phyloP scores from a whole-genome alignment of 1,140 invertebrate genomes.

The Euura saliciscinereae region DNA sequence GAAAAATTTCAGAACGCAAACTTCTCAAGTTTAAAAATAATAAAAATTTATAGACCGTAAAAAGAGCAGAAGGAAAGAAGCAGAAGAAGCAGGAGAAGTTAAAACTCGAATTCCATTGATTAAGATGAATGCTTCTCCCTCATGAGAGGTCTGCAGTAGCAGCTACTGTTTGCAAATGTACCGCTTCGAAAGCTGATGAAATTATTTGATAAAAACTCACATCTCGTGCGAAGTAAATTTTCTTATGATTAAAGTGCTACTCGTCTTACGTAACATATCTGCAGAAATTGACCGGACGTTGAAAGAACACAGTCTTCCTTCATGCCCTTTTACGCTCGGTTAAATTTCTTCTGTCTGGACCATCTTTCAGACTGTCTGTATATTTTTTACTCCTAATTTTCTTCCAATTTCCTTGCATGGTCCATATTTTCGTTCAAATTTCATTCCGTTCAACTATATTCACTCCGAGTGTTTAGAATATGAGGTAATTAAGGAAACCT shows the following conservation, averaged over 20 bases:
- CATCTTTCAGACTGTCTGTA: neutral
- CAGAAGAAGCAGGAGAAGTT: neutral
- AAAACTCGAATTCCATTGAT: neutral
- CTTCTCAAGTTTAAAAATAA: neutral
- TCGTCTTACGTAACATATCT: neutral
- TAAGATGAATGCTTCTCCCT: slow-evolving; percentile 19
- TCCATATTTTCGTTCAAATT: neutral
- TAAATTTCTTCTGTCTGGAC: neutral
- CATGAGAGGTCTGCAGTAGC: slow-evolving; percentile 8
- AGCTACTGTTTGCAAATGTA: slow-evolving; percentile 26
- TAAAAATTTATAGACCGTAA: neutral
- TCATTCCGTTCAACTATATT: neutral
- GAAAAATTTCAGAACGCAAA: neutral
- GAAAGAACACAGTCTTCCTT: slow-evolving; percentile 5
- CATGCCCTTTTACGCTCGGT: neutral
- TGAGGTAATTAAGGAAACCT: neutral
- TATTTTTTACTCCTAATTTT: neutral
- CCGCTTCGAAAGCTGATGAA: slow-evolving; percentile 25
- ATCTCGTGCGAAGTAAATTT: neutral
- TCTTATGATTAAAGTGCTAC: neutral
- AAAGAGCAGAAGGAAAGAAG: neutral
- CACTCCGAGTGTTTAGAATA: neutral
- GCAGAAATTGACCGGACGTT: too few species aligned
- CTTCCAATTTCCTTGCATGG: neutral
- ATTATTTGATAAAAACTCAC: slow-evolving; percentile 28